These are phyloP conservation scores for Gallinago stenura DNA, from an alignment of 2,797 vertebrate genomes.

Conservation along the genomic window DNA sequence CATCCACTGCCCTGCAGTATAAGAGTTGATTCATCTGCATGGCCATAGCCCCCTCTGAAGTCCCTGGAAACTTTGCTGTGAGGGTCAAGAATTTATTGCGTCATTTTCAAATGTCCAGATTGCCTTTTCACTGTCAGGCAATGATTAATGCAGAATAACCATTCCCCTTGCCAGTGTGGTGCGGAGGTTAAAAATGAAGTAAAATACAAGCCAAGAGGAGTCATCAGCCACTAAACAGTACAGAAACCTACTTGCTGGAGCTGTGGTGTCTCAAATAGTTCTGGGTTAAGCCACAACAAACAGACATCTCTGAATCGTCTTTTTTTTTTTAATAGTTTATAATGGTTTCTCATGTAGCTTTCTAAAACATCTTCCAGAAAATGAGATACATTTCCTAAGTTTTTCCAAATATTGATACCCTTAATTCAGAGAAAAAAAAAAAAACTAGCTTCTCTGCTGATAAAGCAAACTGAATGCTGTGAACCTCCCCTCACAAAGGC, in stretches of 20 bases:
- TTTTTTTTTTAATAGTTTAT: not conserved
- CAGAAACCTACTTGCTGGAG: not conserved
- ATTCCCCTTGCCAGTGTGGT: not conserved
- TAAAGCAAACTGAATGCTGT: not conserved
- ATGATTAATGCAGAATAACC: not conserved
- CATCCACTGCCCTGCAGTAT: fast-evolving
- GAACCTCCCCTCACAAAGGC: not conserved
- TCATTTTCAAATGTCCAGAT: not conserved
- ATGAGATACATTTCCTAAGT: not conserved
- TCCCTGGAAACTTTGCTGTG: not conserved
- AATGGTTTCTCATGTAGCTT: not conserved
- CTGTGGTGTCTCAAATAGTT: not conserved
- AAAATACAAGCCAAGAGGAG: not conserved
- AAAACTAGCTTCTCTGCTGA: not conserved
- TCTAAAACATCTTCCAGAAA: not conserved
- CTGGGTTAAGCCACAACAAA: not conserved
- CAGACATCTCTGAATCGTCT: not conserved
- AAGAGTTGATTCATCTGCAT: not conserved
- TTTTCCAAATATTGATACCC: not conserved
- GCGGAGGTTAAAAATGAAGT: not conserved
- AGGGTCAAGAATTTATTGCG: not conserved
- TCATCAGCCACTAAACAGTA: not conserved
- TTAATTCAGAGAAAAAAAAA: not conserved
- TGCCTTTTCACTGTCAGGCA: not conserved
- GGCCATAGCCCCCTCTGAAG: not conserved